These are phyloP conservation scores for Erinaceus europaeus DNA, from an alignment of 2,113 vertebrate species.

Conservation along the genomic window DNA sequence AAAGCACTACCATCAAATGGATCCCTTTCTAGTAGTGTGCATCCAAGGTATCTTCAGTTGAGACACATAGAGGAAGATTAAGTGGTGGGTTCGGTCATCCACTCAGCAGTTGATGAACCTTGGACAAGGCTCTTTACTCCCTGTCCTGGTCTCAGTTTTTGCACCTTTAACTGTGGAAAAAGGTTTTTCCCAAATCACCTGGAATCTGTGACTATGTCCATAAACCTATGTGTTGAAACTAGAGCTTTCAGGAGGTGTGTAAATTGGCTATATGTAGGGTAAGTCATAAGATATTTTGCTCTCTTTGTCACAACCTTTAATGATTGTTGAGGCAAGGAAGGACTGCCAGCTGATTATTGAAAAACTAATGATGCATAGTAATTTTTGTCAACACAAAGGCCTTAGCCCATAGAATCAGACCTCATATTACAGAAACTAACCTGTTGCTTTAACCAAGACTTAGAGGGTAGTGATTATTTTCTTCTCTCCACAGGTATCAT, in stretches of 20 bases:
- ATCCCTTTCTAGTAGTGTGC: neutral
- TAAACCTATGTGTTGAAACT: neutral
- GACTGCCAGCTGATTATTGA: neutral
- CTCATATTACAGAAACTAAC: neutral
- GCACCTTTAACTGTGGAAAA: too few relatives aligned
- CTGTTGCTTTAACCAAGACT: neutral
- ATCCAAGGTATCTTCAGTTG: too few relatives aligned
- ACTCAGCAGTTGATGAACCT: neutral
- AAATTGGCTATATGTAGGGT: too few relatives aligned
- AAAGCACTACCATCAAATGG: fast-evolving
- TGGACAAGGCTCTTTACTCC: too few relatives aligned
- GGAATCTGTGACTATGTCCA: fast-evolving
- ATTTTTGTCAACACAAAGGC: neutral
- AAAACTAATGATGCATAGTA: too few relatives aligned
- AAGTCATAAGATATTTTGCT: neutral
- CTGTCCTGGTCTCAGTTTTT: neutral
- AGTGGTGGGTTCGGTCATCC: too few relatives aligned
- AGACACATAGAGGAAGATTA: neutral
- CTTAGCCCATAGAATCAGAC: neutral
- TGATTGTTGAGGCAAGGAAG: too few relatives aligned
- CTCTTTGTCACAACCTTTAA: neutral
- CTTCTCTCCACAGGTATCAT: neutral
- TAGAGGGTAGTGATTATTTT: neutral
- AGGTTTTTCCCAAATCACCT: neutral
- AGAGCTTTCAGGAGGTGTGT: neutral